Evolutionary conservation across 2,797 vertebrate species (phyloP), one percentile per base, ranked within the genome.

Genomic region (Sebastes goodei): DNA sequence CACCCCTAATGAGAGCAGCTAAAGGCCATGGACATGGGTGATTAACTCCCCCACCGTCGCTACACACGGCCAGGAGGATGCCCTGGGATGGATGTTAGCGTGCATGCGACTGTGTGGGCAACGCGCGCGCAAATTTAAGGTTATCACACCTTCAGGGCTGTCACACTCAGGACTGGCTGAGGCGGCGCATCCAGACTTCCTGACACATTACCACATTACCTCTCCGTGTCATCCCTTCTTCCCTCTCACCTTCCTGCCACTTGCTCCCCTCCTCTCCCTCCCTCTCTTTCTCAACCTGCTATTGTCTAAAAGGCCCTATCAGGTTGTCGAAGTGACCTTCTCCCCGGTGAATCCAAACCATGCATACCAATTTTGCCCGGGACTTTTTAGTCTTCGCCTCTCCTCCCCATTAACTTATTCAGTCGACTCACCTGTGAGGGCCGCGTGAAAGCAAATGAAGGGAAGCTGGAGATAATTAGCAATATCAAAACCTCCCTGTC

Each of bases 1-100:
- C 95, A 94, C 94, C 87, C 91, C 95, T 97, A 97, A 96, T 96
- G 96, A 97, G 94, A 97, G 95, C 94, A 97, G 94, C 93, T 95
- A 96, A 97, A 97, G 95, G 94, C 93, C 93, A 95, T 86, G 94
- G 95, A 94, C 95, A 96, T 87, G 93, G 92, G 94, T 96, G 94
- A 96, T 97, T 96, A 95, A 95, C 92, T 93, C 92, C 87, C 89
- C 92, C 89, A 84, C 91, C 77, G 69, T 78, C 38, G 72, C 86
- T 83, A 71, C 89, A 90, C 94, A 85, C 76, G 91, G 90, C 93
- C 89, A 90, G 91, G 90, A 89, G 80, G 92, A 88, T 83, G 89
- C 88, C 88, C 88, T 46, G 77, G 86, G 91, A 91, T 83, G 87
- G 81, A 90, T 89, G 92, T 87, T 82, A 56, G 89, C 75, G 76